Conservation (phyloP, 2,888 invertebrate genomes). For the Nemotelus nigrinus region DNA sequence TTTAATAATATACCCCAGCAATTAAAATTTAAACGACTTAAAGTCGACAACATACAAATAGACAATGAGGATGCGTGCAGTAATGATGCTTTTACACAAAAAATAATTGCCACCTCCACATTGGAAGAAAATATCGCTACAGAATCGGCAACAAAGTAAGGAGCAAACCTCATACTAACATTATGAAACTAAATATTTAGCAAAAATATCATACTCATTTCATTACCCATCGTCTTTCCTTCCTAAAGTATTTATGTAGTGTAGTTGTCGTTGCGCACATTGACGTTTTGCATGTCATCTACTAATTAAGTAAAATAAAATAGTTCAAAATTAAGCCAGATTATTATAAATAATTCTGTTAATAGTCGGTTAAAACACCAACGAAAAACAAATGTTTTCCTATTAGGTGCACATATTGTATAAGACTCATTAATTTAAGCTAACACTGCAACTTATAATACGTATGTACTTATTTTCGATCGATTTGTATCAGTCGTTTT, state of each 20-base stretch:
- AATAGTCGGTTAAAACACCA: no score
- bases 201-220: conserved; percentile 32
- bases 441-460: no score
- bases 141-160: conserved; percentile 54
- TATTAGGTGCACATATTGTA: no score
- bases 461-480: no score
- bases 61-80: conserved; percentile 65
- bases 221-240: conserved; percentile 41
- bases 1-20: conserved; percentile 46
- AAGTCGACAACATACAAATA: conserved; percentile 60
- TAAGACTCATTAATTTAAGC: no score
- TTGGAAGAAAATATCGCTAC: conserved; percentile 14
- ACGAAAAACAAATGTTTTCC: no score
- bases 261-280: not conserved
- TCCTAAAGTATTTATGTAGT: conserved; percentile 13
- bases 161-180: conserved; percentile 39
- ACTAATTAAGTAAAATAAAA: not conserved
- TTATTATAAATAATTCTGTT: no score
- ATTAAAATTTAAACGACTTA: conserved; percentile 58
- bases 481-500: no score
- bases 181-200: conserved; percentile 1
- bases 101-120: conserved; percentile 55
- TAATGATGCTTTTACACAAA: conserved; percentile 64
- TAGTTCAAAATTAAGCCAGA: no score
- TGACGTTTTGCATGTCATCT: conserved; percentile 20